Percentiles rank a stretch among this genome's conserved stretches.
phyloP scores from a whole-genome alignment of 2,113 vertebrate genomes.

The Scopus umbretta region DNA sequence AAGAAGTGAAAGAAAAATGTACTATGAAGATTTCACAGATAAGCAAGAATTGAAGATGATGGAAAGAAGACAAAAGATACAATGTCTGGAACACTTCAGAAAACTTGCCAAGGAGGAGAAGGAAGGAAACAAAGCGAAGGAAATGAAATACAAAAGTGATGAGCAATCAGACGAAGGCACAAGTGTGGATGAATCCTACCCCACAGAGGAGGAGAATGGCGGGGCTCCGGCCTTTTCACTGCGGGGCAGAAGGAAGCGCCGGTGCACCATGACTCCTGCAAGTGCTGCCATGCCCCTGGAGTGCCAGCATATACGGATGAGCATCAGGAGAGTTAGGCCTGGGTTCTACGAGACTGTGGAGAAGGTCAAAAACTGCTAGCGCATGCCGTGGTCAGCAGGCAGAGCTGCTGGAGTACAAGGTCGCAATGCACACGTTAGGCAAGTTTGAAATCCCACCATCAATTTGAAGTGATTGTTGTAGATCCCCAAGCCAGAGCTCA shows the following conservation, averaged over 20 bases:
- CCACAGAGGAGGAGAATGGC: background rate
- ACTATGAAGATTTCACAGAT: conserved; percentile 58
- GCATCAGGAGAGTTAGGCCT: conserved; percentile 65
- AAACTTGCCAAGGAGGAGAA: conserved; percentile 59
- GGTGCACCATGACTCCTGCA: background rate
- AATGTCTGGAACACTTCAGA: conserved; percentile 63
- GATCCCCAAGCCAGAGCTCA: conserved; percentile 31
- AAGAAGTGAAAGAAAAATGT: no score
- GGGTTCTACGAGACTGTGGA: conserved; percentile 71
- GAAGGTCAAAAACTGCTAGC: conserved; percentile 64
- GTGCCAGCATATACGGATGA: conserved; percentile 65
- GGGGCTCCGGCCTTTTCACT: conserved; percentile 19
- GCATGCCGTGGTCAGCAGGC: background rate
- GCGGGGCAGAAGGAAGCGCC: conserved; percentile 61
- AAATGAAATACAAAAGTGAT: background rate
- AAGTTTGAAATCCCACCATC: conserved; percentile 53
- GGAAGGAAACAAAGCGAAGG: conserved; percentile 28
- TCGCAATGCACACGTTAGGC: conserved; percentile 36
- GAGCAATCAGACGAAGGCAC: conserved; percentile 47
- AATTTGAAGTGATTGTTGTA: conserved; percentile 38
- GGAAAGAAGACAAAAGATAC: conserved; percentile 63
- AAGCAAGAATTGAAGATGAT: conserved; percentile 62
- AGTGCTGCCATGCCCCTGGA: conserved; percentile 20
- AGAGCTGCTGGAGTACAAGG: conserved; percentile 40
- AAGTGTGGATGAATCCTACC: conserved; percentile 27